These are phyloP conservation scores for Sphecodes monilicornis DNA, from an alignment of 2,888 invertebrate genomes.

Conservation along the genomic window DNA sequence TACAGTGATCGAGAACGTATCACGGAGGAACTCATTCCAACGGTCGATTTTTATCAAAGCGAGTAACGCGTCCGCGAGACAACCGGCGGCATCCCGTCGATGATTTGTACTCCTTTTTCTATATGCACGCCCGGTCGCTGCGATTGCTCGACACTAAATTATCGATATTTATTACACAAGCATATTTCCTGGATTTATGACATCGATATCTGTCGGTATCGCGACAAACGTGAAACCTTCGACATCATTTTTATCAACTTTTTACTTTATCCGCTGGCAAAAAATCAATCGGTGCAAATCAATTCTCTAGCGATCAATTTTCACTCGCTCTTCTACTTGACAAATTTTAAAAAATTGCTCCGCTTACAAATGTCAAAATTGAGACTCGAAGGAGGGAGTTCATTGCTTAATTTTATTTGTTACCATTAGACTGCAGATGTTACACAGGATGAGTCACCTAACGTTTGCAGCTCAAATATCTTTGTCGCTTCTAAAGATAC, in stretches of 20 bases:
- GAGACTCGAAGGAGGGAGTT: background rate
- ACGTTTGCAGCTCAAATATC: no score
- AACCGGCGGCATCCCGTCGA: background rate
- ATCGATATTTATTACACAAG: background rate
- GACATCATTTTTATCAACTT: background rate
- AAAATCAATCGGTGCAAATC: background rate
- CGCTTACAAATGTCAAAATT: background rate
- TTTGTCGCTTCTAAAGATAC: no score
- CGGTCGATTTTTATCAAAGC: background rate
- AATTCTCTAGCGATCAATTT: background rate
- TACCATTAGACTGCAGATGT: no score
- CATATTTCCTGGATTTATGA: background rate
- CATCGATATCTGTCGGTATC: background rate
- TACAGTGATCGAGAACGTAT: conserved; percentile 3
- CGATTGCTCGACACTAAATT: background rate
- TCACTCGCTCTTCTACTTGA: background rate
- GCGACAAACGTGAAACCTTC: background rate
- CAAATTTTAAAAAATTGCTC: background rate
- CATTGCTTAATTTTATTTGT: background rate
- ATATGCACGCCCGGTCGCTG: background rate
- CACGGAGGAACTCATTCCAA: background rate
- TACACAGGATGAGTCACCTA: no score
- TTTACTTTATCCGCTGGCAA: background rate
- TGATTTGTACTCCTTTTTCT: conserved; percentile 9
- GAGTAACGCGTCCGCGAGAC: background rate